Base-by-base conservation (phyloP, 2,888 invertebrate species). In the Plagiodera versicolora region DNA sequence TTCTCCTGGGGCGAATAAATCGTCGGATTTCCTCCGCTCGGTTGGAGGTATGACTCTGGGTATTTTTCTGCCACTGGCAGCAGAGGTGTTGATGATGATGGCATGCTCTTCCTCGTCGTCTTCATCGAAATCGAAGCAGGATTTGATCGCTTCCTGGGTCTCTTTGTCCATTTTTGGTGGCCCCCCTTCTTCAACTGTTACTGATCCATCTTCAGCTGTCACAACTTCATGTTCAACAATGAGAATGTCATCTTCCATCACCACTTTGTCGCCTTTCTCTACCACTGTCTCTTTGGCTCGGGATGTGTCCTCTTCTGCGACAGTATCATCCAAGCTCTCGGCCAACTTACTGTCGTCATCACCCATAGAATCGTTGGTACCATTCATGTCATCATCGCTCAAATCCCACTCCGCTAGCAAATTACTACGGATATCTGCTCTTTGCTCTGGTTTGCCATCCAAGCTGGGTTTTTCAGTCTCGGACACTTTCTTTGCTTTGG, bases 391-490 rank as follows among this genome's bases (percentile, higher is more conserved):
- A 24, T 82, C 82, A n/a, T 67, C 69, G 19, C 66, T 84, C 69
- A 91, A 91, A 65, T 87, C 87, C 91, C 92, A 92, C 73, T 92
- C 92, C 1, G 90, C 90, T 59, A 92, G 78, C 46, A 92, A 81
- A 69, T 89, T 86, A 58, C 84, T 87, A 61, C 87, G 86, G 67
- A 90, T 85, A 76, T 89, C 87, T n/a, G n/a, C n/a, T n/a, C n/a
- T n/a, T n/a, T n/a, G n/a, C n/a, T n/a, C n/a, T n/a, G n/a, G n/a
- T n/a, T n/a, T 44, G 24, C 48, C 28, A 47, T 56, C 58, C 46
- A 60, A 10, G 32, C 9, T 58, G n/a, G 63, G 54, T 53, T 67
- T 64, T n/a, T 28, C 47, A 17, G 39, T 56, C 48, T 52, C 55
- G 4, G 28, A 17, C 10, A 49, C 57, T 81, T 82, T 73, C 84